Evolutionary conservation across 2,888 invertebrate species (phyloP).

Genomic region (Habrosyne pyritoides): DNA sequence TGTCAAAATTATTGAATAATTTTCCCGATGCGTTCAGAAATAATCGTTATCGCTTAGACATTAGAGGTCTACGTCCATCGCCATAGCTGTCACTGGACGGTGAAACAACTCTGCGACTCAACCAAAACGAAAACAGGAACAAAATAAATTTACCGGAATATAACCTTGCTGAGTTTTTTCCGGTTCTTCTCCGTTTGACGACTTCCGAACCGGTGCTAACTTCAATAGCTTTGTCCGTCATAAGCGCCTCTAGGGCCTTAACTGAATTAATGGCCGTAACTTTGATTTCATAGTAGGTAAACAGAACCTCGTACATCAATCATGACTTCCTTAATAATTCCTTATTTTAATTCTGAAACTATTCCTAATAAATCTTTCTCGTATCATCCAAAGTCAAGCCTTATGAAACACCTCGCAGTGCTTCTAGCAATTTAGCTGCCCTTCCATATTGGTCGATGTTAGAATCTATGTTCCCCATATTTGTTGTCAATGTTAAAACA

Average conservation of each 20-base stretch:
- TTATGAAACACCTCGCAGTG: neutral
- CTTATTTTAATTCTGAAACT: too few species aligned
- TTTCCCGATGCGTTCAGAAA: conserved; percentile 65
- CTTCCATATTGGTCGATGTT: neutral
- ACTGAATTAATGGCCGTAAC: too few species aligned
- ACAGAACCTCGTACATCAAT: too few species aligned
- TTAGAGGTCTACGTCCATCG: conserved; percentile 67
- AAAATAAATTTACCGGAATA: too few species aligned
- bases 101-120: conserved; percentile 48
- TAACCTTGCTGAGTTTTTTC: too few species aligned
- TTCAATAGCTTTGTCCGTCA: too few species aligned
- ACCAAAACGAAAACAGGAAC: too few species aligned
- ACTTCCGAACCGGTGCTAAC: too few species aligned
- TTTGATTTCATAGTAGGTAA: too few species aligned
- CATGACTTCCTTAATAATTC: neutral
- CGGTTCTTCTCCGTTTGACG: too few species aligned
- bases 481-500: neutral
- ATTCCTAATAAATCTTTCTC: too few species aligned
- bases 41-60: conserved; percentile 67
- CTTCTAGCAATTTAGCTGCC: neutral
- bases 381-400: neutral
- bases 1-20: conserved; percentile 41
- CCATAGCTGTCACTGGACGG: conserved; percentile 60
- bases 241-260: too few species aligned
- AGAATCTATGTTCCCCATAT: neutral